Evolutionary conservation across 2,888 invertebrate genomes (phyloP).

Genomic region (Scaeva pyrastri): DNA sequence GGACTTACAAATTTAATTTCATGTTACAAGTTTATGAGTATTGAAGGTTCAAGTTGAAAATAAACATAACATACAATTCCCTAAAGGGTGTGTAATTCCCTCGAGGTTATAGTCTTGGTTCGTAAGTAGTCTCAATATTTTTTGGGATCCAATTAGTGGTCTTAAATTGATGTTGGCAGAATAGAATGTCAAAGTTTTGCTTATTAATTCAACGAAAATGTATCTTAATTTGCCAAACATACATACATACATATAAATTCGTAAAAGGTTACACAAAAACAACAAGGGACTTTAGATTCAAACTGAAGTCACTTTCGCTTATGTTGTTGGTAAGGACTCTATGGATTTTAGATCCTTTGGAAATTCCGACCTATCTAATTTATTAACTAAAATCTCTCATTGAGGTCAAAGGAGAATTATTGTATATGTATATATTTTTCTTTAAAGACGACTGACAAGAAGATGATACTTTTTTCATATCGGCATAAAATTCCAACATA

Average conservation of each 20-base stretch:
- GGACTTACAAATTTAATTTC: conserved; percentile 51
- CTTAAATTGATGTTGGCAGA: conserved; percentile 32
- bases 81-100: conserved; percentile 20
- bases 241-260: too few relatives aligned
- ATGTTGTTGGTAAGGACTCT: too few relatives aligned
- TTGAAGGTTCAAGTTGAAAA: conserved; percentile 33
- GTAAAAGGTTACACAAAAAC: neutral
- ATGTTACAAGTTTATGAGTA: conserved; percentile 25
- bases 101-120: neutral
- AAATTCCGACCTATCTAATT: neutral
- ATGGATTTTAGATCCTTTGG: too few relatives aligned
- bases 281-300: conserved; percentile 4
- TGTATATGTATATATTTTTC: too few relatives aligned
- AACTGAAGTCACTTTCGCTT: too few relatives aligned
- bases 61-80: neutral
- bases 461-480: neutral
- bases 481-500: neutral
- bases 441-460: too few relatives aligned
- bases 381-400: conserved; percentile 6
- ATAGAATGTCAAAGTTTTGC: conserved; percentile 32
- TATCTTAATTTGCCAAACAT: neutral
- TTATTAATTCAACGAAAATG: conserved; percentile 30
- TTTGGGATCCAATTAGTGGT: conserved; percentile 55
- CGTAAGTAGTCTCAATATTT: neutral
- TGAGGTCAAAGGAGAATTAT: neutral